These are phyloP conservation scores for Hydra vulgaris DNA, from an alignment of 30 jellyfish, hydroid and myxozoan genomes.

Conservation along the genomic window DNA sequence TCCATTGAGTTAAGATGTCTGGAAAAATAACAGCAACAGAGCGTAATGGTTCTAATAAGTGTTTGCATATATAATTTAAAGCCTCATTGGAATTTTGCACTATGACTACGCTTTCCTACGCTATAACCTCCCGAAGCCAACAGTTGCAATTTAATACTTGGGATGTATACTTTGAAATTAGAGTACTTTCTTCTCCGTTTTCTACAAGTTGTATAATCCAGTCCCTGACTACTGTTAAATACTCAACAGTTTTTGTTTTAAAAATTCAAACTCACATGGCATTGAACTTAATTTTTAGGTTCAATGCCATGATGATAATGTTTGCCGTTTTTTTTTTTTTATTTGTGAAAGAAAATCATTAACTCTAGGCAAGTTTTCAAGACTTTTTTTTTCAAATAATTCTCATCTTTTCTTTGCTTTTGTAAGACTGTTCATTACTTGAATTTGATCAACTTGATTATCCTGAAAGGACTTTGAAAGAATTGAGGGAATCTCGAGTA, in stretches of 20 bases:
- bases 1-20: not conserved
- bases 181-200: slow-evolving; percentile 11
- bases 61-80: not conserved
- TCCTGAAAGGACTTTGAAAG: no score
- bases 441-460: no score
- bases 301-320: no score
- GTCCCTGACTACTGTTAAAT: no score
- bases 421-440: no score
- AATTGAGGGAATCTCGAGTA: no score
- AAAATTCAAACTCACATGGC: not conserved
- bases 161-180: not conserved
- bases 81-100: slow-evolving; percentile 17
- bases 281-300: not conserved
- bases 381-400: no score
- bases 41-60: slow-evolving; percentile 8
- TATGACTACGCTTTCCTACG: not conserved
- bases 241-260: no score
- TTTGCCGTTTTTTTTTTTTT: not conserved
- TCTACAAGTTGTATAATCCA: not conserved
- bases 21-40: slow-evolving; percentile 8
- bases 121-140: not conserved
- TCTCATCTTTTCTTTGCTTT: no score
- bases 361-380: no score
- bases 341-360: no score
- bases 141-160: slow-evolving; percentile 11